A percentile compares a stretch with the other conserved stretches of the same genome.
phyloP scores from a whole-genome alignment of 2,797 vertebrate species.

The Chelidonichthys spinosus region DNA sequence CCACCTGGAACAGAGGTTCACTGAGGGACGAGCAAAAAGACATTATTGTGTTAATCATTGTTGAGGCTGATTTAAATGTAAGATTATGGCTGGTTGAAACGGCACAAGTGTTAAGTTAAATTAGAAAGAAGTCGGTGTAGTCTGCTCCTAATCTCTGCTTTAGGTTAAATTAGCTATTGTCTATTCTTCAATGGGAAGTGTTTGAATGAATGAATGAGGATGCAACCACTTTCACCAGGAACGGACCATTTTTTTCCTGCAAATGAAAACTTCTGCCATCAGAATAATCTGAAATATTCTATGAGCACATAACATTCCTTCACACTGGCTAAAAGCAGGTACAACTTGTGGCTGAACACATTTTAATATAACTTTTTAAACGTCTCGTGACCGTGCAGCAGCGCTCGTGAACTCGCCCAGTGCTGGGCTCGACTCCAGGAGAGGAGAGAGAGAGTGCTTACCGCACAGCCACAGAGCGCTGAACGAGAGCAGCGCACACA shows the following conservation, averaged over 20 bases:
- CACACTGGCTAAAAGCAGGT: not conserved
- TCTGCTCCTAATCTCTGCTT: not conserved
- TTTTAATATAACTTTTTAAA: conserved; percentile 26
- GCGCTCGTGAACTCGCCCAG: conserved; percentile 49
- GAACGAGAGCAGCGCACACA: conserved; percentile 38
- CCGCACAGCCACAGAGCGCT: conserved; percentile 35
- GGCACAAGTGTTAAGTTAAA: not conserved
- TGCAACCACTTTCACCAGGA: not conserved
- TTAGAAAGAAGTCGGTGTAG: no score
- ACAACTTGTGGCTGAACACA: not conserved
- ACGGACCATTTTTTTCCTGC: conserved; percentile 4
- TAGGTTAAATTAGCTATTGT: not conserved
- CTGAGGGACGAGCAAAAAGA: conserved; percentile 10
- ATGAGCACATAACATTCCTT: not conserved
- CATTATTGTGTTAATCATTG: conserved; percentile 3
- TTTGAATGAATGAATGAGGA: conserved; percentile 1
- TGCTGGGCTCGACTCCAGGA: conserved; percentile 54
- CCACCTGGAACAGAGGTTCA: conserved; percentile 28
- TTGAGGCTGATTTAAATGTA: conserved; percentile 14
- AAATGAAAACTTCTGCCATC: not conserved
- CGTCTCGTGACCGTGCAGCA: conserved; percentile 30
- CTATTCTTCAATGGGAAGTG: not conserved
- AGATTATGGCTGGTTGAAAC: not conserved
- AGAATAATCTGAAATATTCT: conserved; percentile 6
- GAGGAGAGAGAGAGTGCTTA: conserved; percentile 22